Evolutionary conservation across 1,140 invertebrate genomes (phyloP), one percentile per base, ranked within the genome.

Genomic region (Drosophila santomea): DNA sequence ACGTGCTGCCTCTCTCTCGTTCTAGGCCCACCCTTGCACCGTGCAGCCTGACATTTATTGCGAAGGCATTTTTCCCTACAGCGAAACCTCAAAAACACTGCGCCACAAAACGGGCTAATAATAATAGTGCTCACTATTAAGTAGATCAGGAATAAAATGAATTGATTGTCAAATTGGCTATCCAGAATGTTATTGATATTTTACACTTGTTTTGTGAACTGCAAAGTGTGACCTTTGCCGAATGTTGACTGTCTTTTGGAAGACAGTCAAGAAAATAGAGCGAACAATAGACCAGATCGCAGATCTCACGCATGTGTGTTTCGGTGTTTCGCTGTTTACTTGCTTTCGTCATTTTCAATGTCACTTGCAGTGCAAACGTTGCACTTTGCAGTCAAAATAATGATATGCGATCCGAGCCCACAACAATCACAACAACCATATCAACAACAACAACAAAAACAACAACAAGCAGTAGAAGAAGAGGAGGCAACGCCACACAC

Each of bases 341-440:
- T 41, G 44, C 14, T 69, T 50, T 38, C 64, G 50, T 57, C 43
- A 57, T 48, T 71, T 71, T 71, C 67, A 71, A 71, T 71, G 67
- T 71, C 67, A 71, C 45, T 48, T 45, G 17, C 64, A 38, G n/a
- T 58, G 43, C 51, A 72, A 71, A 50, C 66, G 54, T 72, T 72
- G 68, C 68, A 72, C 68, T 72, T 72, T 72, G 64, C 52, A 58
- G 44, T 28, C 28, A 36, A 44, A 71, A 50, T 71, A 71, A 72
- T 71, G 36, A 71, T 50, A 36, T 35, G 17, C 28, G 50, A 56
- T 28, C 50, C 50, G 10, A 20, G 20, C 20, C 20, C 20, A 20
- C 20, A 20, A 20, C 20, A 20, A 20, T 20, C 45, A 28, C n/a
- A 64, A 25, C 25, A 41, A 64, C 20, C 20, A 20, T 20, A 20